These are phyloP conservation scores for Heterodera filipjevi DNA, from an alignment of 2,888 invertebrate species.

Conservation along the genomic window DNA sequence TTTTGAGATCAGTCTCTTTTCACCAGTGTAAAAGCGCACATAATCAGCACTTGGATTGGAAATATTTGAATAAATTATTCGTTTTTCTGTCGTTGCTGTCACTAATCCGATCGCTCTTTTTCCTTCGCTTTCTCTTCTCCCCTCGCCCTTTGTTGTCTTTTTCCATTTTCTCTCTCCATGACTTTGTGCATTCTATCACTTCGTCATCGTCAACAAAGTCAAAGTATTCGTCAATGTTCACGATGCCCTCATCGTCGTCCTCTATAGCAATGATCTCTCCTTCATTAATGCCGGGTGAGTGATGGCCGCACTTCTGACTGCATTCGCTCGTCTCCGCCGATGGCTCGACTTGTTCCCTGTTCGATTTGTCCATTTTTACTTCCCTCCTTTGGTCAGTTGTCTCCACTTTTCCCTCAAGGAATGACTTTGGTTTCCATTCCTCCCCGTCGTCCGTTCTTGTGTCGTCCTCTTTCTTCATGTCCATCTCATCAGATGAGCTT, in stretches of 20 bases:
- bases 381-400: not conserved
- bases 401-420: not conserved
- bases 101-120: not conserved
- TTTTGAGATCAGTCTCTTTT: not conserved
- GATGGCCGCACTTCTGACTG: not conserved
- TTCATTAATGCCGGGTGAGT: not conserved
- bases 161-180: not conserved
- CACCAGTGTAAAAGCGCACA: not conserved
- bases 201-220: not conserved
- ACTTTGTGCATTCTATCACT: not conserved
- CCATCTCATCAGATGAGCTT: not conserved
- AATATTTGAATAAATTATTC: conserved; percentile 8
- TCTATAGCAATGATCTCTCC: not conserved
- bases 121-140: not conserved
- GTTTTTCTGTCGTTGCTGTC: not conserved
- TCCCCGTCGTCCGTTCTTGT: not conserved
- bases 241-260: not conserved
- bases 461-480: not conserved
- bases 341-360: not conserved
- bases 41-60: not conserved
- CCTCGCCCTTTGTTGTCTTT: not conserved
- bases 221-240: conserved; percentile 1
- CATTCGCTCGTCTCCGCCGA: not conserved
- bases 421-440: not conserved
- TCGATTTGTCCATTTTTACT: not conserved